Evolutionary conservation across 2,113 vertebrate genomes (phyloP).

Genomic region (Sinocyclocheilus anshuiensis): DNA sequence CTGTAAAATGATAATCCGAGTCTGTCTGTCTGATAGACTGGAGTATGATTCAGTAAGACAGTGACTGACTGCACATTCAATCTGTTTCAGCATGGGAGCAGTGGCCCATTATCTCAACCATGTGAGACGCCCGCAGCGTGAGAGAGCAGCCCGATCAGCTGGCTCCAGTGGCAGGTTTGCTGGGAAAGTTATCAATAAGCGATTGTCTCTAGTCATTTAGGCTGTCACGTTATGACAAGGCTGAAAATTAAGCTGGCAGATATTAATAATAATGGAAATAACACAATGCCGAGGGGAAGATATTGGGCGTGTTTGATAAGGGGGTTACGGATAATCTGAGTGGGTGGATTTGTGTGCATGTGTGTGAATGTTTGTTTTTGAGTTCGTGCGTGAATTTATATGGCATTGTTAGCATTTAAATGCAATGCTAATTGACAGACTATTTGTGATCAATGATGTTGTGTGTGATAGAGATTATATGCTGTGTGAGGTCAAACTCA

Average conservation of each 20-base stretch:
- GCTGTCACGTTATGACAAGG: slow-evolving; percentile 87
- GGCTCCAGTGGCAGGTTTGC: slow-evolving; percentile 83
- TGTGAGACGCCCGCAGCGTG: slow-evolving; percentile 86
- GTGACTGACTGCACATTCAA: slow-evolving; percentile 97
- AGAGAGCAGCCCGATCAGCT: slow-evolving; percentile 86
- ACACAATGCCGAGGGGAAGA: slow-evolving; percentile 68
- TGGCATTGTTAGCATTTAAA: slow-evolving; percentile 7
- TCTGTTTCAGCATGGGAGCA: slow-evolving; percentile 91
- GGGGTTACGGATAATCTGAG: slow-evolving; percentile 17
- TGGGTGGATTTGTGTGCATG: slow-evolving; percentile 31
- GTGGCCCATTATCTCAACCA: slow-evolving; percentile 94
- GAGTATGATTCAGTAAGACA: slow-evolving; percentile 95
- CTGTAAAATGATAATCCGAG: slow-evolving; percentile 85
- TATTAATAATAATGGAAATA: slow-evolving; percentile 93
- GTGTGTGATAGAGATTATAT: not conserved
- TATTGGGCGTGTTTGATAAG: slow-evolving; percentile 57
- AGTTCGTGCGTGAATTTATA: not conserved
- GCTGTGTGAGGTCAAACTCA: not conserved
- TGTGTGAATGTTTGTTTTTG: slow-evolving; percentile 10
- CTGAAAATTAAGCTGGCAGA: slow-evolving; percentile 92
- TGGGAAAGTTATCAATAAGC: slow-evolving; percentile 96
- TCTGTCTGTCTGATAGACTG: slow-evolving; percentile 85
- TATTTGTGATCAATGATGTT: not conserved
- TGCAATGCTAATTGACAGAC: not conserved
- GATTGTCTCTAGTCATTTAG: slow-evolving; percentile 95